These are phyloP conservation scores for Psittacula cyanocephala DNA, from an alignment of 2,113 vertebrate species.

Conservation along the genomic window DNA sequence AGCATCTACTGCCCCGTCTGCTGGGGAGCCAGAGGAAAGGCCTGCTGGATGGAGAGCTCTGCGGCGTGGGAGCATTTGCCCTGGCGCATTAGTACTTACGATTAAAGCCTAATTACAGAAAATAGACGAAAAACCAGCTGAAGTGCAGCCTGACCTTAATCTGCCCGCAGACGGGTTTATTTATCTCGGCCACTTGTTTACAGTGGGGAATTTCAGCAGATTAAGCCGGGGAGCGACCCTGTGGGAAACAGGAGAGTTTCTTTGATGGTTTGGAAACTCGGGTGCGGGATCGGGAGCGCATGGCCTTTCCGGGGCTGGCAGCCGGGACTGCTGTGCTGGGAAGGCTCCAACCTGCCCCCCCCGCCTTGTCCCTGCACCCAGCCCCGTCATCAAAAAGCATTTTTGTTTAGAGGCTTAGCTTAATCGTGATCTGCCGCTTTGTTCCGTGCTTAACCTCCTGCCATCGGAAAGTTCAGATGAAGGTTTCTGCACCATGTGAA, in stretches of 20 bases:
- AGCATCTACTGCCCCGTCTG: constrained; percentile 44
- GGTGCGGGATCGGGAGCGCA: background rate
- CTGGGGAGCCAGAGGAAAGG: constrained; percentile 13
- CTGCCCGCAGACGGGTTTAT: constrained; percentile 65
- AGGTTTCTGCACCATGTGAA: constrained; percentile 38
- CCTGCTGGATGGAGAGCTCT: constrained; percentile 31
- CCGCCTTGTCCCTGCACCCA: background rate
- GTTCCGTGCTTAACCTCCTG: constrained; percentile 49
- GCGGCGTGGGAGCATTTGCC: constrained; percentile 56
- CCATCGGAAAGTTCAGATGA: constrained; percentile 43
- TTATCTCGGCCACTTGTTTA: constrained; percentile 70
- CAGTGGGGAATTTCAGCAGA: constrained; percentile 53
- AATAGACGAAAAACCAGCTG: constrained; percentile 70
- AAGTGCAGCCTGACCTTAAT: constrained; percentile 73
- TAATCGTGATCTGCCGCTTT: constrained; percentile 48
- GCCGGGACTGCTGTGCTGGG: background rate
- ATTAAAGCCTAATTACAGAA: constrained; percentile 73
- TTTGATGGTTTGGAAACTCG: constrained; percentile 55
- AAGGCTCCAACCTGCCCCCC: constrained; percentile 1
- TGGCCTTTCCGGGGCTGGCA: background rate
- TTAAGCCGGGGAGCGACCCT: constrained; percentile 30
- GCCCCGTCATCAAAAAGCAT: constrained; percentile 34
- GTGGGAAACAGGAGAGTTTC: constrained; percentile 45
- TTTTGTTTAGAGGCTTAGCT: constrained; percentile 63
- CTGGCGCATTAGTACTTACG: constrained; percentile 53